Evolutionary conservation across 2,797 vertebrate species (phyloP).

Genomic region (Acanthopagrus latus): DNA sequence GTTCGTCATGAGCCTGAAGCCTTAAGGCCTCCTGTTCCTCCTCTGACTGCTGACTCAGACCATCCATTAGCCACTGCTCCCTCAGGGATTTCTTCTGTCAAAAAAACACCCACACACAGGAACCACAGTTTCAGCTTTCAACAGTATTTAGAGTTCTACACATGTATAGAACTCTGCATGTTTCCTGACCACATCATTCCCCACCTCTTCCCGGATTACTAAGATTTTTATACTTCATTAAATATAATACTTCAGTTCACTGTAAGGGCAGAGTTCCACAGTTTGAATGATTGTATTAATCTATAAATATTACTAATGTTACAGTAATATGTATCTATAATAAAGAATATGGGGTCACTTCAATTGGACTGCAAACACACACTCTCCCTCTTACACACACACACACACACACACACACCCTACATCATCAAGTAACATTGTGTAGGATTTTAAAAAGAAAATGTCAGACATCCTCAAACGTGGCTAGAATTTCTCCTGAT

Average conservation of each 20-base stretch:
- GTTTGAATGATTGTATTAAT: neutral
- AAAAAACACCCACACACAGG: slow-evolving; percentile 48
- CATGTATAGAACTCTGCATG: neutral
- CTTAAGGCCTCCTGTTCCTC: slow-evolving; percentile 92
- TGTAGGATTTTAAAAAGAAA: no score
- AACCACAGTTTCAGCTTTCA: neutral
- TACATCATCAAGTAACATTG: no score
- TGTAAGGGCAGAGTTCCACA: neutral
- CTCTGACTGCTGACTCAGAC: slow-evolving; percentile 88
- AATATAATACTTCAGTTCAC: neutral
- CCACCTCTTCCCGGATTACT: neutral
- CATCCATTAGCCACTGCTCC: slow-evolving; percentile 97
- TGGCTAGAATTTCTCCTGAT: no score
- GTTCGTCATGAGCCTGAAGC: slow-evolving; percentile 89
- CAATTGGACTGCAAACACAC: no score
- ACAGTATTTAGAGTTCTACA: neutral
- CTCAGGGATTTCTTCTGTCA: slow-evolving; percentile 93
- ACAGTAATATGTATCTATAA: no score
- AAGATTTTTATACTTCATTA: neutral
- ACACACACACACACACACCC: no score
- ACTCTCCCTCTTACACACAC: no score
- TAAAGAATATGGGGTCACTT: no score
- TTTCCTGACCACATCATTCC: neutral
- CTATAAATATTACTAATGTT: no score
- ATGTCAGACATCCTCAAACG: no score